Evolutionary conservation across 2,888 invertebrate genomes (phyloP), one percentile per base, ranked within the genome.

Genomic region (Neoascia interrupta): DNA sequence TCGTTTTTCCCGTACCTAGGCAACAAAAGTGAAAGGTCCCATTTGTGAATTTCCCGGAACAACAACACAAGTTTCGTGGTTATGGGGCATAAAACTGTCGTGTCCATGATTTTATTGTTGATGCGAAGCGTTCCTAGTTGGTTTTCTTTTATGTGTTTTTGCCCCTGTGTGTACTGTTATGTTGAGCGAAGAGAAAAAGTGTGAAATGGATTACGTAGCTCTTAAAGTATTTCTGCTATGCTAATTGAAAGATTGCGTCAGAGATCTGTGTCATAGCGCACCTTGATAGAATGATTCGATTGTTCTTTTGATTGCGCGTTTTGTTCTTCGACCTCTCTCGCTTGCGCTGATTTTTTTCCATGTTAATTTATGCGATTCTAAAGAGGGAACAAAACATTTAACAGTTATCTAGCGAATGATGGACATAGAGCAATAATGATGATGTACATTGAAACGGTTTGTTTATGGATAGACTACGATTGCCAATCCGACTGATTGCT

Each of bases 201-300:
- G 64, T 43, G 49, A 76, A 76, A 34, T 69, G 56, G 18, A 51
- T 79, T 66, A 79, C 79, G 79, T 79, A 61, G 72, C 66, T 8
- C 34, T 73, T 13, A 19, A 79, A 79, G 49, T 73, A 79, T 79
- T 66, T 56, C 61, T 51, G 26, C 54, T 49, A 68, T 63, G 66
- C 49, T 79, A 79, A 79, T 72, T 73, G 43, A 34, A 26, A 45
- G 54, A 68, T 79, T 79, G 73, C 79, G 79, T 79, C 79, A 79
- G 73, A 45, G 66, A 73, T 73, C 41, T 79, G 79, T 73, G 73
- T 73, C 79, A 73, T 79, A 79, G 47, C 79, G 73, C 66, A 68
- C 72, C 58, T 64, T 34, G 49, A 49, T 66, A 19, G 49, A 49
- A 21, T 18, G 39, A 45, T 34, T 49, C 19, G 10, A 39, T 39